Conservation (phyloP, 2,113 vertebrate species). For the Puffinus mauretanicus region DNA sequence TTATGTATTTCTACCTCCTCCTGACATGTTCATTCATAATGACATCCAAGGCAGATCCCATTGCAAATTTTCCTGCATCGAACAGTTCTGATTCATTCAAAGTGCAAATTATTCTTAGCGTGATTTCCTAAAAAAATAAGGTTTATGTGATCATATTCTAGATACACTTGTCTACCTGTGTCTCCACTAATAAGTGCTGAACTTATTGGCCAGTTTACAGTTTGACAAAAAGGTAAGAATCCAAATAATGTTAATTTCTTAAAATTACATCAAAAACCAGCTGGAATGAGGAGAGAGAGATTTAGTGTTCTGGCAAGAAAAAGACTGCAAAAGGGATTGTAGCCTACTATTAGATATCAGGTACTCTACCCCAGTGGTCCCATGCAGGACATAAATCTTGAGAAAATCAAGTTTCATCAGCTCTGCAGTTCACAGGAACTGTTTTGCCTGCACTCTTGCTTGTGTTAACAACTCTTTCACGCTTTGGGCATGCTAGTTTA, state of each 20-base stretch:
- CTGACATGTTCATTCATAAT: not conserved
- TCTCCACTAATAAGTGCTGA: not conserved
- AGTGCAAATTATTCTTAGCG: not conserved
- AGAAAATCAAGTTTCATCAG: not conserved
- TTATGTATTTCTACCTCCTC: not conserved
- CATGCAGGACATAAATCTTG: not conserved
- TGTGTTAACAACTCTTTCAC: not conserved
- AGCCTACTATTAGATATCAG: not conserved
- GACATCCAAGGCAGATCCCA: not conserved
- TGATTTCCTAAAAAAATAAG: not conserved
- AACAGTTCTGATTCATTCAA: not conserved
- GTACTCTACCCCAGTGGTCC: not conserved
- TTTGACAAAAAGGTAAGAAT: not conserved
- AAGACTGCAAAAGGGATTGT: not conserved
- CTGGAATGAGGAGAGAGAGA: not conserved
- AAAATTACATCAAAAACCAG: not conserved
- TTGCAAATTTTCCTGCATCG: not conserved
- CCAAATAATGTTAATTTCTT: not conserved
- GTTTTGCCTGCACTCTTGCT: not conserved
- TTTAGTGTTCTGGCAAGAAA: not conserved
- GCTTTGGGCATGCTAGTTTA: not conserved
- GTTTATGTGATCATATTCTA: not conserved
- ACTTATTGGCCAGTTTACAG: not conserved
- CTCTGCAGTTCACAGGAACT: not conserved
- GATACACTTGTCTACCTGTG: not conserved